phyloP scores from a whole-genome alignment of 2,888 invertebrate genomes.

The Petrophora chlorosata region DNA sequence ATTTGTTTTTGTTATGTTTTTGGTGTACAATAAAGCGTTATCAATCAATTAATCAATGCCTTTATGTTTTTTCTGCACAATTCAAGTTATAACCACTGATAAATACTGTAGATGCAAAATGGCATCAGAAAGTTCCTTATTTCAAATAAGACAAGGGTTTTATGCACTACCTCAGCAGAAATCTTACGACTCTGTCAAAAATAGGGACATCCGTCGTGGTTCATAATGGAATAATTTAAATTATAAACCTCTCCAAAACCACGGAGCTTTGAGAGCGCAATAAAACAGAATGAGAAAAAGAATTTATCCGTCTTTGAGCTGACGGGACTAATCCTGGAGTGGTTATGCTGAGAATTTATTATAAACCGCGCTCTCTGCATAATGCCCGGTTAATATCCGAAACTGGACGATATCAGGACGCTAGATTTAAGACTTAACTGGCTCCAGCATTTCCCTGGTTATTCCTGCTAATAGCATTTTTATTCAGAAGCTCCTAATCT shows the following conservation, averaged over 20 bases:
- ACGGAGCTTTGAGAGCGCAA: slow-evolving; percentile 55
- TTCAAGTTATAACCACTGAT: no score
- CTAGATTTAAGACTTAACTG: slow-evolving; percentile 23
- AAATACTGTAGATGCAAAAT: neutral
- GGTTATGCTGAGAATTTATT: slow-evolving; percentile 59
- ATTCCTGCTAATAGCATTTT: slow-evolving; percentile 21
- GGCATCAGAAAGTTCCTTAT: neutral
- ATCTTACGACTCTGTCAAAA: slow-evolving; percentile 32
- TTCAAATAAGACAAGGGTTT: neutral
- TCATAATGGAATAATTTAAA: slow-evolving; percentile 70
- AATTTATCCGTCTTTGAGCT: slow-evolving; percentile 61
- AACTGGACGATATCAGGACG: slow-evolving; percentile 31
- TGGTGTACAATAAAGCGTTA: no score
- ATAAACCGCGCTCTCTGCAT: slow-evolving; percentile 59
- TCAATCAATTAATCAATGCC: no score
- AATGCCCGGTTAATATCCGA: slow-evolving; percentile 56
- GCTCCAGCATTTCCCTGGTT: slow-evolving; percentile 5
- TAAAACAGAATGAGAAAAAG: slow-evolving; percentile 64
- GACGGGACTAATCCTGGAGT: slow-evolving; percentile 59
- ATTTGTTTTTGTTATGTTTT: no score
- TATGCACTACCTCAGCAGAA: slow-evolving; percentile 19
- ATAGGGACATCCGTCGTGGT: slow-evolving; percentile 45
- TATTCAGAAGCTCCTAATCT: slow-evolving; percentile 7
- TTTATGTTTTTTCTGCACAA: no score
- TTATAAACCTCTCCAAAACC: slow-evolving; percentile 61